Conservation (phyloP, 2,797 vertebrate species). For the Lates japonicus region DNA sequence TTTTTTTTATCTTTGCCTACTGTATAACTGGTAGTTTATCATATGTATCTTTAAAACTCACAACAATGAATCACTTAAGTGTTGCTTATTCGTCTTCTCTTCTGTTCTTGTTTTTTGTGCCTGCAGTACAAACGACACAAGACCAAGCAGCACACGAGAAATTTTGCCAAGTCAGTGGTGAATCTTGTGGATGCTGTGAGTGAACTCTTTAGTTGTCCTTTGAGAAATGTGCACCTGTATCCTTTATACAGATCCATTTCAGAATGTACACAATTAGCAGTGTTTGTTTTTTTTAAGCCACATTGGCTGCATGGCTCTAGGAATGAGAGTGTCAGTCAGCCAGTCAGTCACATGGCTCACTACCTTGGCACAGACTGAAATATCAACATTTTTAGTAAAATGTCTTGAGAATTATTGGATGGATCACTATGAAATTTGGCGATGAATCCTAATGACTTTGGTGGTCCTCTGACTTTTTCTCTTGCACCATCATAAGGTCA, state of each 20-base stretch:
- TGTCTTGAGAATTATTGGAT: neutral
- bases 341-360: neutral
- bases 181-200: slow-evolving; percentile 98
- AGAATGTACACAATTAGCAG: neutral
- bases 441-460: neutral
- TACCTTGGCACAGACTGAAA: neutral
- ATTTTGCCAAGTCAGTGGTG: slow-evolving; percentile 97
- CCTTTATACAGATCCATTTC: neutral
- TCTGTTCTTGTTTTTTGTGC: slow-evolving; percentile 34
- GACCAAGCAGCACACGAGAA: slow-evolving; percentile 91
- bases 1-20: neutral
- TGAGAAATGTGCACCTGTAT: slow-evolving; percentile 14
- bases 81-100: slow-evolving; percentile 10
- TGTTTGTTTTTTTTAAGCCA: neutral
- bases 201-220: slow-evolving; percentile 83
- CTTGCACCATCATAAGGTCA: neutral
- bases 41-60: neutral
- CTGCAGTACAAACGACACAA: slow-evolving; percentile 93
- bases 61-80: slow-evolving; percentile 11
- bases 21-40: neutral
- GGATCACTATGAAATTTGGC: neutral
- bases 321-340: neutral
- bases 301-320: neutral
- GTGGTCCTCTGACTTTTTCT: neutral
- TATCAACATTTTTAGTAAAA: neutral